Base-by-base conservation (phyloP, 2,797 vertebrate species). In the Silurus lanzhouensis region DNA sequence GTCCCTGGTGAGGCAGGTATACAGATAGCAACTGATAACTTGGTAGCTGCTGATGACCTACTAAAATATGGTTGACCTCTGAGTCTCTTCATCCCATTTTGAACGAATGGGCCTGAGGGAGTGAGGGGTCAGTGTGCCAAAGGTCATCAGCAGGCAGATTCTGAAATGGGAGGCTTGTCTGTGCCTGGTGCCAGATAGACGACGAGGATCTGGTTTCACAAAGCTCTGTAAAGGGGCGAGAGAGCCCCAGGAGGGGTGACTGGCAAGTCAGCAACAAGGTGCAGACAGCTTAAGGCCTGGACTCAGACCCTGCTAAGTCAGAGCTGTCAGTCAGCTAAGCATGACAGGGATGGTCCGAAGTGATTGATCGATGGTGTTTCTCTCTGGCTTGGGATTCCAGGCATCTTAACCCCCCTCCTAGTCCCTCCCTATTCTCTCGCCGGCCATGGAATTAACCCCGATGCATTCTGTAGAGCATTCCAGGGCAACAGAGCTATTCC, bases 401-500 rank as follows among this genome's bases (percentile, higher is more conserved):
- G 89, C 88, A 61, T 78, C 61, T 72, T 58, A 55, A 68, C 63
- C 83, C 84, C 48, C 83, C 84, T 61, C 79, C 58, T 76, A 76
- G 85, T 71, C 83, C 31, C 78, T n/a, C 79, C 84, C 87, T 83
- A 52, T 82, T 87, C 89, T 61, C 70, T 84, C 78, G 87, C 87
- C 4, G 31, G 87, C 91, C 87, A 90, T 91, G 89, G 91, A 90
- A 91, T 89, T 80, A 70, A 67, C 61, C 14, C 22, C 25, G 44
- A 25, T 88, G 91, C 92, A 95, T 94, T 94, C 92, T 88, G 87
- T 85, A 88, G 86, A 92, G 91, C 90, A 95, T 95, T 94, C 94
- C 94, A 93, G 92, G 86, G 91, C 90, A 89, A 84, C 61, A 77
- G 91, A 94, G 93, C 94, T 96, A 95, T 96, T 95, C 93, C 94